Percentiles rank a stretch among this genome's conserved stretches.
phyloP scores from a whole-genome alignment of 2,797 vertebrate genomes.

The Botia almorhae region DNA sequence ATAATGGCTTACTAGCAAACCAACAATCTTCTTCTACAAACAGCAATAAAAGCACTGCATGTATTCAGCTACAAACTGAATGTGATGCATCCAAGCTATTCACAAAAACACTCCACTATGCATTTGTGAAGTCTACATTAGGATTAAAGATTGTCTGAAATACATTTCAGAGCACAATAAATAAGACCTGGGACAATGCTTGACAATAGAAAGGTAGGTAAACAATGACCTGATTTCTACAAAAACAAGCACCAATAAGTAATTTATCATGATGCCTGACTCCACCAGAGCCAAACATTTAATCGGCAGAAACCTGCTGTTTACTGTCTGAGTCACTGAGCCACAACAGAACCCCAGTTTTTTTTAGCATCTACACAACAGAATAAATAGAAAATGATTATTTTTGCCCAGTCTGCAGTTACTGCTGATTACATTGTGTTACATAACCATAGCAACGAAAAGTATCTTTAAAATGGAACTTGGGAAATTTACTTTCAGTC shows the following conservation, averaged over 20 bases:
- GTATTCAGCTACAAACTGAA: neutral
- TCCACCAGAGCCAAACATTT: neutral
- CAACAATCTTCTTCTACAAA: neutral
- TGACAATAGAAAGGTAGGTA: neutral
- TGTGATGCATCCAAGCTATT: neutral
- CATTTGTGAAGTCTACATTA: neutral
- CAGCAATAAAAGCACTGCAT: neutral
- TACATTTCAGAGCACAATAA: neutral
- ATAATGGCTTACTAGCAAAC: neutral
- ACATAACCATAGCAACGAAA: constrained; percentile 2
- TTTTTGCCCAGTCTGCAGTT: neutral
- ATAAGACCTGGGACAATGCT: neutral
- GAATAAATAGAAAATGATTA: neutral
- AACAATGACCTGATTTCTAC: constrained; percentile 2
- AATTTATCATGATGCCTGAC: neutral
- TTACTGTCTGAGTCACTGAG: neutral
- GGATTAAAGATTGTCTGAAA: neutral
- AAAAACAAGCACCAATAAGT: neutral
- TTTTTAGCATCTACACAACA: neutral
- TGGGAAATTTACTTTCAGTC: constrained; percentile 8
- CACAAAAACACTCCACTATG: neutral
- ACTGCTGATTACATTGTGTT: neutral
- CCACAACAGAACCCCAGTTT: neutral
- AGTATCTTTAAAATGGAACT: neutral
- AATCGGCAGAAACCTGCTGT: neutral